Evolutionary conservation across 2,888 invertebrate genomes (phyloP).

Genomic region (Monopis laevigella): DNA sequence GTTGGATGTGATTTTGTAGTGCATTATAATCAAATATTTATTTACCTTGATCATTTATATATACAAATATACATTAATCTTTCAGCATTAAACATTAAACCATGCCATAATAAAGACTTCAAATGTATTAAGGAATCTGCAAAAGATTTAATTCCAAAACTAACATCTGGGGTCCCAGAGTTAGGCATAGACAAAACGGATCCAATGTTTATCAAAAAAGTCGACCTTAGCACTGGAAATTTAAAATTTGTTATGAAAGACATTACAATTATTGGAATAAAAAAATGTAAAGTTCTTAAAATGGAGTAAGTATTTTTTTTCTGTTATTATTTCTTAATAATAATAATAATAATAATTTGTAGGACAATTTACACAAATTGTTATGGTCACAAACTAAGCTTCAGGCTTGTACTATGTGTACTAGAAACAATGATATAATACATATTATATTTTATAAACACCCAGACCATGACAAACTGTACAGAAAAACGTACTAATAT

Average conservation of each 20-base stretch:
- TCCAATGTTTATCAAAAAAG: slow-evolving; percentile 26
- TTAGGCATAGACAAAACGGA: slow-evolving; percentile 28
- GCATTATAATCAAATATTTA: no score
- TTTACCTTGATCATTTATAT: no score
- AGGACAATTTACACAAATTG: no score
- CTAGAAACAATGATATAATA: no score
- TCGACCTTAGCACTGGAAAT: slow-evolving; percentile 28
- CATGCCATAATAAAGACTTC: slow-evolving; percentile 33
- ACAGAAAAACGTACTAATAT: no score
- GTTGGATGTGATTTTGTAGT: no score
- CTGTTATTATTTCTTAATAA: slow-evolving; percentile 3
- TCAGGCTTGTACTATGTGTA: no score
- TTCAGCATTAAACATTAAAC: slow-evolving; percentile 30
- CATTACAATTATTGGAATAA: slow-evolving; percentile 29
- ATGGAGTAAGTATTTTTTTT: slow-evolving; percentile 28
- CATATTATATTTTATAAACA: no score
- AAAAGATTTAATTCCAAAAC: slow-evolving; percentile 23
- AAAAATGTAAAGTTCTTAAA: slow-evolving; percentile 29
- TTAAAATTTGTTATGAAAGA: slow-evolving; percentile 29
- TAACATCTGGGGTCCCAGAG: slow-evolving; percentile 32
- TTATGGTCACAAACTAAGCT: no score
- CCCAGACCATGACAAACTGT: no score
- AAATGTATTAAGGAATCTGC: slow-evolving; percentile 33
- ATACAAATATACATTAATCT: no score
- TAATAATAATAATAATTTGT: no score